Base-by-base conservation (phyloP, 2,113 vertebrate species). In the Anas platyrhynchos region DNA sequence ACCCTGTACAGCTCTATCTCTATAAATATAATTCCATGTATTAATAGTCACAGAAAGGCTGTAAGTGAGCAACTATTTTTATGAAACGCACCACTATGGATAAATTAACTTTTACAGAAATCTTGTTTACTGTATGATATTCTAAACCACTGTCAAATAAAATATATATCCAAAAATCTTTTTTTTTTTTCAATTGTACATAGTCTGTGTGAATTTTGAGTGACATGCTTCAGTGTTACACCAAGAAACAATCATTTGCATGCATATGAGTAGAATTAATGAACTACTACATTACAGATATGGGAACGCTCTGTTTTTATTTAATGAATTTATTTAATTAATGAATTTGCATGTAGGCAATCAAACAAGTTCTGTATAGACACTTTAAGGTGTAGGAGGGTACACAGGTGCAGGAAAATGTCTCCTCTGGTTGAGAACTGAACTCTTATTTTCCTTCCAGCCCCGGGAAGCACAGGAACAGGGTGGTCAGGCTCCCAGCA, bases 91-190 rank as follows among this genome's bases (percentile, higher is more conserved):
- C 98, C 99, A 99, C 98, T 99, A 99, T 98, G 99, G 98, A 99
- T 99, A 99, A 99, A 99, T 99, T 98, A 99, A 99, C 99, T 99
- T 99, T 99, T 99, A 98, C 99, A 99, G 98, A 99, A 99, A 99
- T 98, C 98, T 99, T 99, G 99, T 99, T 99, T 99, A 99, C 99
- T 99, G 99, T 99, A 99, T 99, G 98, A 99, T 99, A 99, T 98
- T 99, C 99, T 99, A 99, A 99, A 99, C 99, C 98, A 98, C 98
- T 99, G 99, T 99, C 98, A 99, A 99, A 99, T 99, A 99, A 99
- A 99, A 98, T 98, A 98, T 99, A 99, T 99, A 99, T 98, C 98
- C 98, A 98, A 99, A 99, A 98, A 97, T 79, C 77, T 96, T 96
- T 97, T 96, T 73, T 73, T 73, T 98, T 98, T 97, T 97, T 73